Base-by-base conservation (phyloP, 35 echinoderm and acorn worm species). In the Acanthaster planci region DNA sequence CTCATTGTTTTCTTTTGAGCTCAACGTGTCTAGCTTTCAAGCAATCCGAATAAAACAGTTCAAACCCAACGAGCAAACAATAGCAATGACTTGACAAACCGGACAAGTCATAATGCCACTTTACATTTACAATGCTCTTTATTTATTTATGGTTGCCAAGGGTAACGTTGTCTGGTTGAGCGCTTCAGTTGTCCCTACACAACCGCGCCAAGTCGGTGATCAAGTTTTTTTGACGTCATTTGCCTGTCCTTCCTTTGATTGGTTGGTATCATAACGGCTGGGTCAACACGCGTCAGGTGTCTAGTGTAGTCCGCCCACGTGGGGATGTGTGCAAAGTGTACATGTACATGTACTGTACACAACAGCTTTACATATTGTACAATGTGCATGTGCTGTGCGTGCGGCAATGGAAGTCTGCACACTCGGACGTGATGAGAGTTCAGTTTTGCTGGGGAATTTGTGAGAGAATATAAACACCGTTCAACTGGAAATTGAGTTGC, bases 281-380 rank as follows among this genome's bases (percentile, higher is more conserved):
- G 64, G 64, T 72, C 64, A 34, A 34, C 64, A 31, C 26, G 30
- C 10, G 64, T 72, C 64, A 72, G 64, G 64, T 72, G 64, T 19
- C 64, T 27, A 72, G 22, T 72, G 64, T 72, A 9, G 64, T 34
- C 64, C 64, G 64, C 64, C 64, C 64, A 72, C 64, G 34, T 72
- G 34, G 42, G 12, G 12, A 6, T 6, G 12, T 47, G 42, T 12
- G 12, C 12, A 47, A 6, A 47, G 12, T 47, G 42, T 12, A 47
- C 12, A 47, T 47, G 42, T 47, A 47, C 42, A 47, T 12, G 12
- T 12, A 47, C 42, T 4, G n/a, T n/a, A n/a, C n/a, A n/a, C n/a
- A n/a, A n/a, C n/a, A n/a, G n/a, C n/a, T n/a, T n/a, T n/a, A n/a
- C n/a, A n/a, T n/a, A n/a, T n/a, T n/a, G n/a, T n/a, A n/a, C n/a